Evolutionary conservation across 2,113 vertebrate genomes (phyloP).

Genomic region (Crotalus horridus): DNA sequence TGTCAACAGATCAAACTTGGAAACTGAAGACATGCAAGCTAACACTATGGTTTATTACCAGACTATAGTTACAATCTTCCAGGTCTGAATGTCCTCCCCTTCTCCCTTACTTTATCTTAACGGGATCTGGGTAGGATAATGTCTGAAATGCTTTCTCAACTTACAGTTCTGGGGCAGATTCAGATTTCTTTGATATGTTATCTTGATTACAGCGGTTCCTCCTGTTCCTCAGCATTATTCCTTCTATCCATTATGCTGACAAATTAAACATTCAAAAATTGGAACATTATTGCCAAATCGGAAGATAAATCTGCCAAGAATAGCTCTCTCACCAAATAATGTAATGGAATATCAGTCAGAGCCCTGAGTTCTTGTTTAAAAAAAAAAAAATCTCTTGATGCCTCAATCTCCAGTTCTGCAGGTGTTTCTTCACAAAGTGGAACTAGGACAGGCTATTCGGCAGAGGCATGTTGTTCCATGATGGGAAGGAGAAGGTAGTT

Average conservation of each 20-base stretch:
- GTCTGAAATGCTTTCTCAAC: not conserved
- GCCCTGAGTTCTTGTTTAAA: not conserved
- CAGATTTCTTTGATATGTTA: not conserved
- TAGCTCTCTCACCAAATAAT: not conserved
- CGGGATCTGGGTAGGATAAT: not conserved
- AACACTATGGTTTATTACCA: not conserved
- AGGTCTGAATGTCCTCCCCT: not conserved
- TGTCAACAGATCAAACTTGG: not conserved
- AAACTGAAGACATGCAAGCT: not conserved
- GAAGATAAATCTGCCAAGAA: not conserved
- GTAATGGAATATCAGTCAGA: not conserved
- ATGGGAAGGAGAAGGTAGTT: not conserved
- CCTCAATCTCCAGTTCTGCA: not conserved
- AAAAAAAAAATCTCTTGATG: not conserved
- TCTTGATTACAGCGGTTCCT: not conserved
- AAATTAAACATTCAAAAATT: not conserved
- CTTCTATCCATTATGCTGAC: not conserved
- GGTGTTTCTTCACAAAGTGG: not conserved
- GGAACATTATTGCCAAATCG: not conserved
- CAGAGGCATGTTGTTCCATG: not conserved
- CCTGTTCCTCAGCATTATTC: not conserved
- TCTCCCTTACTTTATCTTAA: not conserved
- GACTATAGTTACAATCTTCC: not conserved
- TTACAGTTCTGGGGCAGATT: not conserved
- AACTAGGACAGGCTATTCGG: not conserved